Base-by-base conservation (phyloP, 64 coral and sea anemone genomes). In the Trachythela sp. region DNA sequence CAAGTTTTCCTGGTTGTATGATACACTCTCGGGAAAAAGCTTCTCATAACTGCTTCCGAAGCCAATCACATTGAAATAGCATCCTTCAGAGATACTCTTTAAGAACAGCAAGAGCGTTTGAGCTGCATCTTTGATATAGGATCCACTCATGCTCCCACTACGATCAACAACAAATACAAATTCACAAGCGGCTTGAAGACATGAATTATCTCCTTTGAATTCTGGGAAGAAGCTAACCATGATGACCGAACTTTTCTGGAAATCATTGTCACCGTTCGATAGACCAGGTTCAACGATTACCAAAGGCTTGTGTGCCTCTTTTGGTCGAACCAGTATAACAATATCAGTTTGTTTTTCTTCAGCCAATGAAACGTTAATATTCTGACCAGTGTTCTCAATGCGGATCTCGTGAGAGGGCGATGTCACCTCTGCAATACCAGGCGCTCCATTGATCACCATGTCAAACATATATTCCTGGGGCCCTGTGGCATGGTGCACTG, bases 151-250 rank as follows among this genome's bases (percentile, higher is more conserved):
- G 87, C 85, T 91, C 48, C 85, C 67, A 71, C 90, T 91, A 39
- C 84, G 84, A 54, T 91, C 90, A 29, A 91, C 59, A 8, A 91
- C 54, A 75, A 91, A 91, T 22, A 91, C 84, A 48, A 91, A 91
- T 22, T 91, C 90, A 30, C 90, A 54, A 27, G 38, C 45, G 1
- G 64, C 64, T 17, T 76, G 48, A 72, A 72, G 24, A 26, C 68
- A 72, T 75, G 36, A 71, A 17, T 41, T 86, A 15, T 40, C 54
- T 48, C 35, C 85, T 76, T 83, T 54, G 33, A 91, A 87, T 31
- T 91, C 90, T 36, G 84, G 90, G 43, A 91, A 86, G 90, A 86
- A 91, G 49, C 67, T 91, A 26, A 91, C 36, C 90, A 91, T 91
- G 9, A 91, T 52, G 43, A 87, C 85, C 2, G 90, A 43, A 37